Evolutionary conservation across 2,113 vertebrate species (phyloP).

Genomic region (Rallus limicola): DNA sequence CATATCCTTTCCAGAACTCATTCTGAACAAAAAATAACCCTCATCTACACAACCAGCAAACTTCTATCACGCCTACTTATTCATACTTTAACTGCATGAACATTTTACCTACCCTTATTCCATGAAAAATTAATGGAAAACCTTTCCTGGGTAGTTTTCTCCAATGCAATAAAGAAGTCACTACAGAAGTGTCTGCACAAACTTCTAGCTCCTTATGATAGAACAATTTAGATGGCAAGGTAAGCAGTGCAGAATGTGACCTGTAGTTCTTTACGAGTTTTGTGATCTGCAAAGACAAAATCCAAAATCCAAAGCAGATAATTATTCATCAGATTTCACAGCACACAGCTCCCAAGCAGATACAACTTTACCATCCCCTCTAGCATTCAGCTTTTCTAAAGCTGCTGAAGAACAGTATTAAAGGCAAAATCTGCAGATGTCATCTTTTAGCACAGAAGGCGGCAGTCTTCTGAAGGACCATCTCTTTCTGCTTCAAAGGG

Average conservation of each 20-base stretch:
- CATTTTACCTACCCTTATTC: constrained; percentile 82
- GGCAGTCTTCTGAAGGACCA: not conserved
- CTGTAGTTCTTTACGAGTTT: constrained; percentile 95
- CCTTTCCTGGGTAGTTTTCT: constrained; percentile 84
- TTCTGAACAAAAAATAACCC: not conserved
- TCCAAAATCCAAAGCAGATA: accelerated
- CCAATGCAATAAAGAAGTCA: constrained; percentile 86
- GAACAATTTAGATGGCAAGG: constrained; percentile 89
- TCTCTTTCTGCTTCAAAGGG: not conserved
- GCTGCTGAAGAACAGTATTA: not conserved
- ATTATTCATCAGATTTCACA: not conserved
- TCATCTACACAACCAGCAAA: not conserved
- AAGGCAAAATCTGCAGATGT: not conserved
- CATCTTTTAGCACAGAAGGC: not conserved
- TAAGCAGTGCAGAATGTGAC: constrained; percentile 85
- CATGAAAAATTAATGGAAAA: constrained; percentile 93
- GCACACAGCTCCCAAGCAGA: not conserved
- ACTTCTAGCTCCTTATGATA: constrained; percentile 86
- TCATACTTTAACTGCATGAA: not conserved
- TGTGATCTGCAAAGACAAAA: constrained; percentile 82
- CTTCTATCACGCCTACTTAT: not conserved
- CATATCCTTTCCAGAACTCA: not conserved
- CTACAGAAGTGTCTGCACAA: constrained; percentile 77
- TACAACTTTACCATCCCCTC: not conserved
- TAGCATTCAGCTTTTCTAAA: not conserved